Base-by-base conservation (phyloP, 2,797 vertebrate species). In the Takifugu ocellatus region DNA sequence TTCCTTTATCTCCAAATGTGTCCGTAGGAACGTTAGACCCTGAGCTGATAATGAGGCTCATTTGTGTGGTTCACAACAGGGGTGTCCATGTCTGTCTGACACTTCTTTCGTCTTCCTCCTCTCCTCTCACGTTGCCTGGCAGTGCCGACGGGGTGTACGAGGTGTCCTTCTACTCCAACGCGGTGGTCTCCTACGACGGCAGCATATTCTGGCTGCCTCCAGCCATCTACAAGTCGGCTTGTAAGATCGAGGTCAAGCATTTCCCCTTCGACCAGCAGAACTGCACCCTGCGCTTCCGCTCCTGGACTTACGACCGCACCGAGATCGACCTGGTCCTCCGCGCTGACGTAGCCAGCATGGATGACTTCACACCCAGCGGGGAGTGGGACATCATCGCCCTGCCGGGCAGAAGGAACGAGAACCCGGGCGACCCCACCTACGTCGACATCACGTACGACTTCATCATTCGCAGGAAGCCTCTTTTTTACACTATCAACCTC, bases 211-310 rank as follows among this genome's bases (percentile, higher is more conserved):
- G 97, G 96, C 85, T 98, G 58, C 97, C 96, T 0, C 97, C 97
- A 0, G 96, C 97, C 71, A 98, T 98, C 88, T 99, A 98, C 77
- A 99, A 98, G 84, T 98, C 96, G 0, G 95, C 96, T 0, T 98
- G 97, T 83, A 97, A 96, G 87, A 99, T 99, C 0, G 96, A 98
- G 77, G 96, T 98, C 39, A 97, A 96, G 83, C 96, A 99, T 75
- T 99, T 99, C 84, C 97, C 96, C 0, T 99, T 99, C 0, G 97
- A 99, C 90, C 96, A 98, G 89, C 97, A 99, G 89, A 98, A 99
- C 88, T 98, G 97, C 88, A 98, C 96, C 5, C 91, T 99, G 74
- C 94, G 93, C 72, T 98, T 99, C 84, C 96, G 96, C 39, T 99
- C 97, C 0, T 98, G 97, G 97, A 98, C 97, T 9, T 99, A 98